phyloP scores from a whole-genome alignment of 2,888 invertebrate species.

The Nematopogon swammerdamellus region DNA sequence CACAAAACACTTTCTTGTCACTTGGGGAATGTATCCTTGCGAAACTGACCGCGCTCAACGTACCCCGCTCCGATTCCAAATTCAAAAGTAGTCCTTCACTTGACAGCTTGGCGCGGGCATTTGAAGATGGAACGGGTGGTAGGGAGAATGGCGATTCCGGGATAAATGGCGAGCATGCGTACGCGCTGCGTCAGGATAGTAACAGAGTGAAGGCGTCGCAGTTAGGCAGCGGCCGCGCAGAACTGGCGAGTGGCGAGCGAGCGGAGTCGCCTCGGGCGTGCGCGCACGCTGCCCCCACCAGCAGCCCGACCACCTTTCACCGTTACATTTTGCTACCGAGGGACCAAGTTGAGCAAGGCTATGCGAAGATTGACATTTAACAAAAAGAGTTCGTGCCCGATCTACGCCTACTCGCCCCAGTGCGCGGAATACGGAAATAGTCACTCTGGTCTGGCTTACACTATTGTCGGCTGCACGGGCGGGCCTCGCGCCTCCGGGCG shows the following conservation, averaged over 20 bases:
- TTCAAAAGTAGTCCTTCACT: too few species aligned
- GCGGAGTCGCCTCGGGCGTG: constrained; percentile 25
- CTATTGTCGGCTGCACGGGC: too few species aligned
- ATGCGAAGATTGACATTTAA: constrained; percentile 50
- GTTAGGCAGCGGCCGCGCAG: not conserved
- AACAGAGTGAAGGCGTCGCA: not conserved
- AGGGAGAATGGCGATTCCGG: not conserved
- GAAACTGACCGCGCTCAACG: too few species aligned
- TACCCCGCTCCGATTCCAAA: too few species aligned
- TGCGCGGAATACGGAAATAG: constrained; percentile 31
- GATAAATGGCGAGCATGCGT: not conserved
- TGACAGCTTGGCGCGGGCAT: not conserved
- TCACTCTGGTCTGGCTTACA: too few species aligned
- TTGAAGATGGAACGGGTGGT: not conserved
- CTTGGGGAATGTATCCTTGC: not conserved
- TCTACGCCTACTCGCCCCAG: not conserved
- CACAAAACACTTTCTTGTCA: not conserved
- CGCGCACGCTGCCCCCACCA: constrained; percentile 24
- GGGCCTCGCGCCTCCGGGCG: too few species aligned
- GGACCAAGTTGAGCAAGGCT: constrained; percentile 48
- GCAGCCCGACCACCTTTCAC: constrained; percentile 39
- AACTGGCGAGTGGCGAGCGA: constrained; percentile 7
- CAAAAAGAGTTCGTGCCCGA: constrained; percentile 31
- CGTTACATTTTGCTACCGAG: constrained; percentile 36
- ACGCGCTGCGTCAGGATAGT: not conserved